These are phyloP conservation scores for Eumeta japonica DNA, from an alignment of 1,140 invertebrate genomes.

Conservation along the genomic window DNA sequence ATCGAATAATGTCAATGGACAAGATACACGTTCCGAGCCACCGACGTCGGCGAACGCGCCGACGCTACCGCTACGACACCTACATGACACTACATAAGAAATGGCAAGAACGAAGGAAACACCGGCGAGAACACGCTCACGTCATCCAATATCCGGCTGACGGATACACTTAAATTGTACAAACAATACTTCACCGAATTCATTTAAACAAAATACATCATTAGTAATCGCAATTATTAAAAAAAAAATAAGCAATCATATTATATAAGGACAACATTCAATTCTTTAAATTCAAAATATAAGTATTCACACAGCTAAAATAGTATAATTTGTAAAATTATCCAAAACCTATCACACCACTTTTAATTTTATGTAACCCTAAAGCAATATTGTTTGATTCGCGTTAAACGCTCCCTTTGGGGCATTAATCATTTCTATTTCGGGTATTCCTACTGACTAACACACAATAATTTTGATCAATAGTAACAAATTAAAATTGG, in stretches of 20 bases:
- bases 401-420: constrained; percentile 56
- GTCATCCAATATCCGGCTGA: no score
- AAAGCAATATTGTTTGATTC: constrained; percentile 52
- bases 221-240: no score
- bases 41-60: neutral
- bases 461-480: constrained; percentile 57
- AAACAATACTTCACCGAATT: no score
- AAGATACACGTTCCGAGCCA: constrained; percentile 54
- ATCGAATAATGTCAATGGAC: constrained; percentile 56
- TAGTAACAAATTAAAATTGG: constrained; percentile 52
- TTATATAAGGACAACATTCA: constrained; percentile 26
- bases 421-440: constrained; percentile 48
- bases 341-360: constrained; percentile 57
- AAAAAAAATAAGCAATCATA: no score
- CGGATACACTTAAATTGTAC: no score
- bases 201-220: no score
- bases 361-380: constrained; percentile 54
- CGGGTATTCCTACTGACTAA: constrained; percentile 52
- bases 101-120: constrained; percentile 56
- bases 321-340: constrained; percentile 58
- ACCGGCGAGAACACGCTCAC: no score
- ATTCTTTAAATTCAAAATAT: constrained; percentile 45
- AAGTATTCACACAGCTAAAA: constrained; percentile 52
- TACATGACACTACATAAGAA: constrained; percentile 51
- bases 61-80: constrained; percentile 27